Percentiles rank a stretch among this genome's conserved stretches.
Evolutionary conservation across 1,140 invertebrate genomes (phyloP).

Genomic region (Drosophila ananassae): DNA sequence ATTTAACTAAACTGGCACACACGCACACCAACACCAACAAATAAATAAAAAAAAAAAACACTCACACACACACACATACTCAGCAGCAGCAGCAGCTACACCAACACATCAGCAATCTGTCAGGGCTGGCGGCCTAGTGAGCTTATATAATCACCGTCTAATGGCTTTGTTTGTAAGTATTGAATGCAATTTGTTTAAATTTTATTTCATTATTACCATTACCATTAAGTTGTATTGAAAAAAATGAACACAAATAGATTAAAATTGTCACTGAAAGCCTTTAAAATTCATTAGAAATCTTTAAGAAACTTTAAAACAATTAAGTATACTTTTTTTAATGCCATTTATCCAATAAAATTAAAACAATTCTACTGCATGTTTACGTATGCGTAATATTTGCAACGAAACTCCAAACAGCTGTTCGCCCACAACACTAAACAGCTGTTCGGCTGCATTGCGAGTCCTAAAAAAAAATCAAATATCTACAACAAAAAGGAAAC

Average conservation of each 20-base stretch:
- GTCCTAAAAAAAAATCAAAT: constrained; percentile 17
- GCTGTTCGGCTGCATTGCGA: constrained; percentile 52
- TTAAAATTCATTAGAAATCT: not conserved
- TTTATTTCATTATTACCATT: constrained; percentile 27
- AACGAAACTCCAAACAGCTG: constrained; percentile 53
- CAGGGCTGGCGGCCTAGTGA: constrained; percentile 29
- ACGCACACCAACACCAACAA: constrained; percentile 43
- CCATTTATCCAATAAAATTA: not conserved
- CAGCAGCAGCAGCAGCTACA: constrained; percentile 20
- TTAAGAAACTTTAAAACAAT: not conserved
- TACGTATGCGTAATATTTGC: constrained; percentile 23
- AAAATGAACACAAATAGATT: not conserved
- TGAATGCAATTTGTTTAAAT: constrained; percentile 70
- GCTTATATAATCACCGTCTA: constrained; percentile 77
- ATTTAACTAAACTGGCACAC: constrained; percentile 78
- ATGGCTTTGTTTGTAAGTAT: constrained; percentile 79
- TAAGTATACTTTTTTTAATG: not conserved
- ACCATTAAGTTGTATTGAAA: not conserved
- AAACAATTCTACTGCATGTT: constrained; percentile 9
- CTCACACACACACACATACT: constrained; percentile 34
- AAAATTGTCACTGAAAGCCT: not conserved
- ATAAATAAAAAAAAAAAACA: constrained; percentile 25
- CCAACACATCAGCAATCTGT: constrained; percentile 28
- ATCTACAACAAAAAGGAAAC: constrained; percentile 31
- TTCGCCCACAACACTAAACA: constrained; percentile 50